These are phyloP conservation scores for Mythimna impura DNA, from an alignment of 2,888 invertebrate species.

Conservation along the genomic window DNA sequence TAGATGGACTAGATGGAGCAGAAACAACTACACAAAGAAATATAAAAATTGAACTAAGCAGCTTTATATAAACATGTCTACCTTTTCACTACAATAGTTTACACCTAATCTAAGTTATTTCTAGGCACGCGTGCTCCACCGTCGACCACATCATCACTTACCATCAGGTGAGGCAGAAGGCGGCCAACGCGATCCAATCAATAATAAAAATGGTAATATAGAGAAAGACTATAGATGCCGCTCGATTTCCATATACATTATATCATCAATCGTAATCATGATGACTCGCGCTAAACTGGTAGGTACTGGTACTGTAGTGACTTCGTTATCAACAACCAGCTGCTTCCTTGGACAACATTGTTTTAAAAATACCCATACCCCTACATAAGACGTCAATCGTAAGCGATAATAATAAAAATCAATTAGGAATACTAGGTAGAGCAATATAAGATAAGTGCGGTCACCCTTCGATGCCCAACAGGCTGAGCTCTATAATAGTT, in stretches of 20 bases:
- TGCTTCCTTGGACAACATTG: background rate
- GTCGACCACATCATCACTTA: no score
- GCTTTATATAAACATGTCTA: no score
- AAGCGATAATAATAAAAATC: background rate
- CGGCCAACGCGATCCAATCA: no score
- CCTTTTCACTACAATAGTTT: no score
- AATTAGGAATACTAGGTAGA: constrained; percentile 7
- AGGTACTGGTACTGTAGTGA: background rate
- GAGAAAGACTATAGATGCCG: no score
- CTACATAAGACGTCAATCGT: background rate
- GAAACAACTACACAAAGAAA: no score
- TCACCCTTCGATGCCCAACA: background rate
- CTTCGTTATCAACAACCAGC: background rate
- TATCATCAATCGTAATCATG: background rate
- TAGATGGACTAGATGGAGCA: no score
- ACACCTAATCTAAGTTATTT: no score
- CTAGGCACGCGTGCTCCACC: no score
- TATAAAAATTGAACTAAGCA: no score
- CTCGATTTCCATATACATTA: background rate
- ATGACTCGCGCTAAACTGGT: background rate
- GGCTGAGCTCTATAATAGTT: constrained; percentile 11
- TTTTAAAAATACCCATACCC: constrained; percentile 20
- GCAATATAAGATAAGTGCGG: background rate
- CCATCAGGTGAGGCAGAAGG: no score
- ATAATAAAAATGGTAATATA: no score